phyloP scores from a whole-genome alignment of 1,140 invertebrate genomes.

The Drosophila ananassae region DNA sequence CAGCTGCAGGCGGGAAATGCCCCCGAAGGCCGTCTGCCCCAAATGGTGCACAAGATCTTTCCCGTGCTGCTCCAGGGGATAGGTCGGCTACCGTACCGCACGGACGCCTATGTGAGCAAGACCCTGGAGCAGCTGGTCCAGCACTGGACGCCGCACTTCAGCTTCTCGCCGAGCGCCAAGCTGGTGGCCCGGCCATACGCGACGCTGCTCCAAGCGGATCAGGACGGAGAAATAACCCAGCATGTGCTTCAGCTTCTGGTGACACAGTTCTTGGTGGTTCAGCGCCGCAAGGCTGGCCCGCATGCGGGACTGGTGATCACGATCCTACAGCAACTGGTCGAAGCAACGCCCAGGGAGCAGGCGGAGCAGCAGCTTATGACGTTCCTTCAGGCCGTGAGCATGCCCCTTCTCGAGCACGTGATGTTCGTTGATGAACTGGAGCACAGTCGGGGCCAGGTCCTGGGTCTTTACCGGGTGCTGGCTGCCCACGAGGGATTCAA shows the following conservation, averaged over 20 bases:
- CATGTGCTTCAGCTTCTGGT: slow-evolving; percentile 69
- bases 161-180: slow-evolving; percentile 56
- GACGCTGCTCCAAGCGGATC: slow-evolving; percentile 59
- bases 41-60: slow-evolving; percentile 80
- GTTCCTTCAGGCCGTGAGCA: slow-evolving; percentile 51
- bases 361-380: slow-evolving; percentile 45
- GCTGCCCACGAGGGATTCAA: slow-evolving; percentile 35
- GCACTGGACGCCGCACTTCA: slow-evolving; percentile 81
- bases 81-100: slow-evolving; percentile 68
- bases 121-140: slow-evolving; percentile 71
- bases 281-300: slow-evolving; percentile 67
- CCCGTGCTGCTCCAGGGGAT: slow-evolving; percentile 79
- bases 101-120: slow-evolving; percentile 68
- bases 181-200: slow-evolving; percentile 67
- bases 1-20: slow-evolving; percentile 68
- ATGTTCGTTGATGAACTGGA: slow-evolving; percentile 83
- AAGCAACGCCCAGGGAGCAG: background rate
- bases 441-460: slow-evolving; percentile 61
- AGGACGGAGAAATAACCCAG: slow-evolving; percentile 47
- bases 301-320: slow-evolving; percentile 64
- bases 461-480: slow-evolving; percentile 57
- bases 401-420: slow-evolving; percentile 69
- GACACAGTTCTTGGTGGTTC: slow-evolving; percentile 62
- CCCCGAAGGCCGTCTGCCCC: slow-evolving; percentile 57
- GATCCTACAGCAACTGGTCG: slow-evolving; percentile 67